Evolutionary conservation across 2,113 vertebrate genomes (phyloP), one percentile per base, ranked within the genome.

Genomic region (Peromyscus leucopus): DNA sequence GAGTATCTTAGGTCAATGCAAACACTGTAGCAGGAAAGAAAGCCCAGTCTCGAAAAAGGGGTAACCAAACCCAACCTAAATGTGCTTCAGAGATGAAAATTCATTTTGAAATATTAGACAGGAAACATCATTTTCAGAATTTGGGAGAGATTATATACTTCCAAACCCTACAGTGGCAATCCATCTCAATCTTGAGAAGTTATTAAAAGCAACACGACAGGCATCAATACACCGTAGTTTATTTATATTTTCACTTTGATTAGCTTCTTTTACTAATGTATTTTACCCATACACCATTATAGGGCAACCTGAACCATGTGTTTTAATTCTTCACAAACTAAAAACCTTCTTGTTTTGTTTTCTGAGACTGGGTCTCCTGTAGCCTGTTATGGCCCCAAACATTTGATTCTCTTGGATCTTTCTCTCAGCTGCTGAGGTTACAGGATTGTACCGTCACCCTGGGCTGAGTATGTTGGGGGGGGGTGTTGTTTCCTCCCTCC

Each of bases 51-150:
- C 61, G 39, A 31, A 78, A 74, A 57, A 79, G 22, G 22, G 65
- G 16, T 55, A 46, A 72, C 42, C 61, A 88, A 93, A 93, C 67
- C 19, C 51, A 91, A 24, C 57, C 76, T 91, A 93, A 93, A 48
- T 82, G 8, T 5, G 91, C 42, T 93, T 93, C 59, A 67, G 28
- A 48, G 7, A 96, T 42, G 80, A 91, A 22, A 42, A 65, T n/a
- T 22, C 19, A 16, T 67, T 46, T 78, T 82, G n/a, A 84, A 86
- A 46, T 83, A 65, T 46, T 86, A 72, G 12, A 33, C 59, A 86
- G 59, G 72, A 96, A 97, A 57, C 9, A 57, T 84, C 31, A 89
- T 48, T 96, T 95, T 93, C 84, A 95, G 83, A 48, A 88, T 80
- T 57, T 8, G 71, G n/a, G 28, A 24, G 11, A 11, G n/a, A 65